Conservation (phyloP, 23 tunicate species). For the Oikopleura dioica region DNA sequence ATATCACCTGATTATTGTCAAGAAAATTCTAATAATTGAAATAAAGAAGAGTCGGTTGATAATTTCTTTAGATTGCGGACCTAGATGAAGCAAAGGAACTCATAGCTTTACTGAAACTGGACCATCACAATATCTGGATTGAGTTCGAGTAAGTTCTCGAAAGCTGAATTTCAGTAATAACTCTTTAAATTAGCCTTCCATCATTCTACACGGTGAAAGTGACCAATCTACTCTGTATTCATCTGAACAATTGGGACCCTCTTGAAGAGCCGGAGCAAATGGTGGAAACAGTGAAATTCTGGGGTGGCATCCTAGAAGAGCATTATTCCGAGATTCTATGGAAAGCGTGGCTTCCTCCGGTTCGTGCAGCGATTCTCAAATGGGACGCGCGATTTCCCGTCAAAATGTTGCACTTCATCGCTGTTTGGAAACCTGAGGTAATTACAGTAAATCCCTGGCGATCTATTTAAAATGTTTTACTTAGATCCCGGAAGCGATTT, state of each 20-base stretch:
- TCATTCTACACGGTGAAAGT: not conserved
- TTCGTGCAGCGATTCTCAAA: constrained; percentile 29
- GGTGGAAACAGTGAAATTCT: constrained; percentile 36
- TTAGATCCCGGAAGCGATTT: constrained; percentile 51
- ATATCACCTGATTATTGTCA: too few species aligned
- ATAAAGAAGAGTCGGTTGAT: too few species aligned
- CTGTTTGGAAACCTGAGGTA: constrained; percentile 51
- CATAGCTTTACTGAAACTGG: not conserved
- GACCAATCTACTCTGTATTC: not conserved
- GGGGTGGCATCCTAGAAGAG: constrained; percentile 23
- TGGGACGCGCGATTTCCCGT: constrained; percentile 82
- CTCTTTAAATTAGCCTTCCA: not conserved
- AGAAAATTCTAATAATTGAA: too few species aligned
- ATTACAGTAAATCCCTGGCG: too few species aligned
- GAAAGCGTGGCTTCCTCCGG: constrained; percentile 75
- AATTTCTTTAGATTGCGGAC: too few species aligned
- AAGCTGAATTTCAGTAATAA: not conserved
- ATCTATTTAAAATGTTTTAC: too few species aligned
- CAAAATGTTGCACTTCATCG: constrained; percentile 34
- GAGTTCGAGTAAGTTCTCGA: constrained; percentile 1
- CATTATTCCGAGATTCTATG: constrained; percentile 53
- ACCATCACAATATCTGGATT: not conserved
- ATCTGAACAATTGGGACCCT: constrained; percentile 48
- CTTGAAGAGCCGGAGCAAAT: constrained; percentile 29
- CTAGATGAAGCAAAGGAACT: not conserved